Evolutionary conservation across 2,888 invertebrate species (phyloP), one percentile per base, ranked within the genome.

Genomic region (Melanargia galathea): DNA sequence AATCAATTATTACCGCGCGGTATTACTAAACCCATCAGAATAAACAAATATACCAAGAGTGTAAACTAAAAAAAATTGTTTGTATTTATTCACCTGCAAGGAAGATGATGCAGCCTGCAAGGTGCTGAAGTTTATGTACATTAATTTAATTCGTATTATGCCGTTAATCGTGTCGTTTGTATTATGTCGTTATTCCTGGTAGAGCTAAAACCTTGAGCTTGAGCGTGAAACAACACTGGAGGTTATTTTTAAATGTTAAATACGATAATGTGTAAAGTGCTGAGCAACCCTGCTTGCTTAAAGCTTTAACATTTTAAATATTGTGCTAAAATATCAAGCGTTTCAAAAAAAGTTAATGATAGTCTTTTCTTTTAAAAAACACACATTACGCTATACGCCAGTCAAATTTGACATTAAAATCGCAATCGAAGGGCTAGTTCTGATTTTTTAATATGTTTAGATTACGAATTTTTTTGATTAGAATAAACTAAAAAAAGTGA

Each of bases 81-180:
- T 52, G 20, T 33, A 35, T 52, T 52, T 20, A 35, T 33, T 35
- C 52, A 52, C 52, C 52, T 52, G 52, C 35, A 13, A 52, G 52
- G 20, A 13, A 52, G 20, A 35, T 52, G 35, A n/a, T 51, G 16
- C 52, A 6, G 33, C 20, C 24, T 20, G 52, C 52, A 52, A 33
- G n/a, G 35, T 52, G 52, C 35, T 20, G 18, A 35, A 13, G 30
- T 51, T 45, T 33, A 35, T 13, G 52, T 20, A 20, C 13, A 20
- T 52, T 35, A 20, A 52, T 51, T 51, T 33, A 11, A 52, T 20
- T 35, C 20, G 52, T 52, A 52, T 52, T 13, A 20, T 7, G 35
- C 35, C 52, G 52, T 35, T 52, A 52, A 51, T 35, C 20, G n/a
- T n/a, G n/a, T n/a, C n/a, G n/a, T n/a, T n/a, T n/a, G n/a, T n/a